Conservation (phyloP, 2,888 invertebrate species). For the Spatulosminthurus flaviceps region DNA sequence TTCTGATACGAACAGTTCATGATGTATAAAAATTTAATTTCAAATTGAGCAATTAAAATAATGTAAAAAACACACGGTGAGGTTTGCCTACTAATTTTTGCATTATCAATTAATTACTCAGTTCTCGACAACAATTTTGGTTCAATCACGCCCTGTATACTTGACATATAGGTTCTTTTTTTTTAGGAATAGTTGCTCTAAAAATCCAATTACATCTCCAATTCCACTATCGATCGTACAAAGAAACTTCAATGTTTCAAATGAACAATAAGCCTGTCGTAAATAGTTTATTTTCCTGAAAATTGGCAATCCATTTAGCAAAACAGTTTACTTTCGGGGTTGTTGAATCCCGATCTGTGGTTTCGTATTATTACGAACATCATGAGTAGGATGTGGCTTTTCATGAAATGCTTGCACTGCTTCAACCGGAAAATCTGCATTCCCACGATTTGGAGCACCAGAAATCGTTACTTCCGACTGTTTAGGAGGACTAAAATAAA, state of each 20-base stretch:
- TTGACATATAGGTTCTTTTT: no score
- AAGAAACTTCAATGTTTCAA: background rate
- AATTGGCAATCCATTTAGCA: conserved; percentile 44
- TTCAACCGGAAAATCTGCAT: conserved; percentile 87
- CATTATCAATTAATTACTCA: no score
- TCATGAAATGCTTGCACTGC: conserved; percentile 85
- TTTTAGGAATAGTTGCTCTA: no score
- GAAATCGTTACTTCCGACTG: conserved; percentile 74
- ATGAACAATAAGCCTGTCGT: conserved; percentile 9
- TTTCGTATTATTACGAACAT: conserved; percentile 68
- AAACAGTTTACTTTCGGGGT: conserved; percentile 78
- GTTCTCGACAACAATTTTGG: no score
- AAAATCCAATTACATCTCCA: background rate
- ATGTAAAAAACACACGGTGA: background rate
- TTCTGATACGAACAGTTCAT: background rate
- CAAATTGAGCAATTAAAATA: conserved; percentile 14
- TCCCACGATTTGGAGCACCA: conserved; percentile 82
- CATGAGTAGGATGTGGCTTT: conserved; percentile 78
- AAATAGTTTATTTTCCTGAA: background rate
- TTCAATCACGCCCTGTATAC: no score
- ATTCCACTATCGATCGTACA: background rate
- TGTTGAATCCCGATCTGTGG: conserved; percentile 81
- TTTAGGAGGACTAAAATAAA: conserved; percentile 75
- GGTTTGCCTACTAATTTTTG: no score
- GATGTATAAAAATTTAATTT: background rate